phyloP scores from a whole-genome alignment of 2,797 vertebrate genomes.

The Sebastes matsubarae region DNA sequence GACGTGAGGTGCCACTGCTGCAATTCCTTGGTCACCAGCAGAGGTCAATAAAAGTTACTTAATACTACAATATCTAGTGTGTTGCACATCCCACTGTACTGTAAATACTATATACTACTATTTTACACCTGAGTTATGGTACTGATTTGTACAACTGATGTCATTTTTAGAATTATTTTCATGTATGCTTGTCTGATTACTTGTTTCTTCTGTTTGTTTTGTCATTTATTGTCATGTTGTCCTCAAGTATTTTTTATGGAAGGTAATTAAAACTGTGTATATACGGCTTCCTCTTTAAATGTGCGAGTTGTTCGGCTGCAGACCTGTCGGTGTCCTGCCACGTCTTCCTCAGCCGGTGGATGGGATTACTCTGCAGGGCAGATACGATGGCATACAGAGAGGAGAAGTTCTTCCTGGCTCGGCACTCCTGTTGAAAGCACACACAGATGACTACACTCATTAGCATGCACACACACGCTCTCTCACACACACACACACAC shows the following conservation, averaged over 20 bases:
- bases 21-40: conserved; percentile 2
- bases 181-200: neutral
- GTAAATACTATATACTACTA: neutral
- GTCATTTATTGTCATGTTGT: neutral
- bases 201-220: neutral
- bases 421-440: conserved; percentile 84
- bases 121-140: neutral
- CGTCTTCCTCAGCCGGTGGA: conserved; percentile 89
- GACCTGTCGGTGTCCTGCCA: conserved; percentile 92
- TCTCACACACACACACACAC: conserved; percentile 6
- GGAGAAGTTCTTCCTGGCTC: conserved; percentile 91
- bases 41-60: neutral
- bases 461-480: conserved; percentile 2
- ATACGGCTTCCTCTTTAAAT: neutral
- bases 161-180: neutral
- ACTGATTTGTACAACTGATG: neutral
- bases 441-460: neutral
- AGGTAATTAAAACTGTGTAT: neutral
- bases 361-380: conserved; percentile 89
- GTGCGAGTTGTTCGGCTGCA: neutral
- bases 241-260: neutral
- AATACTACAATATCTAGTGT: neutral
- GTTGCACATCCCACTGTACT: neutral
- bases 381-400: conserved; percentile 91
- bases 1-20: neutral